A percentile compares a stretch with the other conserved stretches of the same genome.
Conservation (phyloP, 1,140 invertebrate species). For the Drosophila parvula region DNA sequence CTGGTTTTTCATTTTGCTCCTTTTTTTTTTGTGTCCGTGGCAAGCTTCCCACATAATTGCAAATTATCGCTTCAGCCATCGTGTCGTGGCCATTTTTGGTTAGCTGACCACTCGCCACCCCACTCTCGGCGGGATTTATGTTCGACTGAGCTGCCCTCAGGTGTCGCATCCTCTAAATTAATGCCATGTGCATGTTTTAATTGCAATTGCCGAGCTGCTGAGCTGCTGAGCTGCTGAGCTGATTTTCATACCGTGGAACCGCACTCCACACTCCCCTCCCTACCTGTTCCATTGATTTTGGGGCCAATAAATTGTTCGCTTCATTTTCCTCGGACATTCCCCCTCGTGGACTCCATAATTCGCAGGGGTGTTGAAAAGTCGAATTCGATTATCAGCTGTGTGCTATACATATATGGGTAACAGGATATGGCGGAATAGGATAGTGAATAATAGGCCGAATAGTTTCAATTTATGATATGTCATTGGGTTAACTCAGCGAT, state of each 20-base stretch:
- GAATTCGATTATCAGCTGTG: slow-evolving; percentile 60
- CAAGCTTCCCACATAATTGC: slow-evolving; percentile 66
- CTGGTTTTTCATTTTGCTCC: slow-evolving; percentile 9
- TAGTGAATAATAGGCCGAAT: too few species aligned
- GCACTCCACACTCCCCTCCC: not conserved
- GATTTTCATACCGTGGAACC: slow-evolving; percentile 34
- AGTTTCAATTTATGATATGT: slow-evolving; percentile 6
- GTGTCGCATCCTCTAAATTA: slow-evolving; percentile 72
- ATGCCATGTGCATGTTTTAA: slow-evolving; percentile 77
- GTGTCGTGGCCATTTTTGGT: slow-evolving; percentile 63
- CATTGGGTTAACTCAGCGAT: not conserved
- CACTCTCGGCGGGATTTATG: slow-evolving; percentile 50
- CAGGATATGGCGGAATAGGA: slow-evolving; percentile 14
- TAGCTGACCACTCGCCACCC: slow-evolving; percentile 42
- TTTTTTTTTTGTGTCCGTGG: slow-evolving; percentile 23
- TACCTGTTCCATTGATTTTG: slow-evolving; percentile 51
- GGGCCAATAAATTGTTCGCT: slow-evolving; percentile 58
- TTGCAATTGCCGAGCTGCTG: slow-evolving; percentile 54
- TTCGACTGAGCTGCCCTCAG: slow-evolving; percentile 54
- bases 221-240: slow-evolving; percentile 20
- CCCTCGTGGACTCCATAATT: slow-evolving; percentile 42
- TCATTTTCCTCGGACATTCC: slow-evolving; percentile 22
- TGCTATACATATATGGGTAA: slow-evolving; percentile 3
- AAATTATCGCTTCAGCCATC: slow-evolving; percentile 70
- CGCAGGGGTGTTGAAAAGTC: slow-evolving; percentile 44